A percentile compares a stretch with the other conserved stretches of the same genome.
Evolutionary conservation across 2,888 invertebrate species (phyloP).

Genomic region (Epsilonema sp.): DNA sequence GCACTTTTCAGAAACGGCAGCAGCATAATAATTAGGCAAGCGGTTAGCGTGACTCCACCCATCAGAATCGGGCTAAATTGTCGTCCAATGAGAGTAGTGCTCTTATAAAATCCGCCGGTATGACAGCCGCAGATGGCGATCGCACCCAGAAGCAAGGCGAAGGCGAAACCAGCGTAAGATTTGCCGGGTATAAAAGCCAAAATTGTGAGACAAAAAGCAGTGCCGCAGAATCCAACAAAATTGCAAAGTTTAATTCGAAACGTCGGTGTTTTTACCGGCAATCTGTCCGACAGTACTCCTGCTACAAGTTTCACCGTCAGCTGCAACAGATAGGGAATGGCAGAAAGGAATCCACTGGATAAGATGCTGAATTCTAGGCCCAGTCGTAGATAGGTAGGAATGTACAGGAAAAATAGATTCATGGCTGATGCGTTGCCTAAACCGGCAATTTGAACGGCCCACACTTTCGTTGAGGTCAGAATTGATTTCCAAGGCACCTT

Average conservation of each 20-base stretch:
- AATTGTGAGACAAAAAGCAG: too few species aligned
- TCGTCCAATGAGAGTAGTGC: background rate
- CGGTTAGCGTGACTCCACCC: background rate
- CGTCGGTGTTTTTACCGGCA: too few species aligned
- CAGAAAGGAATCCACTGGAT: background rate
- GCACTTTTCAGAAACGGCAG: background rate
- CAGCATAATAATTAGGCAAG: background rate
- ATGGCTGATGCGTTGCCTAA: too few species aligned
- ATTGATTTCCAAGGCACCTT: too few species aligned
- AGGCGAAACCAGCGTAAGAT: background rate
- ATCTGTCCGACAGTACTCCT: background rate
- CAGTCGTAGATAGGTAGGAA: too few species aligned
- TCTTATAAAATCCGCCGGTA: background rate
- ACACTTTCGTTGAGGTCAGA: too few species aligned
- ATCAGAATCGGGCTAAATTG: background rate
- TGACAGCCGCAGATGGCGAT: background rate
- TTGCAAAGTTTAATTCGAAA: too few species aligned
- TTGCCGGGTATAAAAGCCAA: background rate
- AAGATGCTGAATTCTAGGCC: too few species aligned
- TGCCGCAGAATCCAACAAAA: too few species aligned
- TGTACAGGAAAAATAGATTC: too few species aligned
- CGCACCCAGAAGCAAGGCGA: background rate
- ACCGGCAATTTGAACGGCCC: too few species aligned
- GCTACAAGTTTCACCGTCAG: background rate
- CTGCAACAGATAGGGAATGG: background rate